Percentiles rank a stretch among this genome's conserved stretches.
Conservation (phyloP, 2,888 invertebrate species). For the Luperina nickerlii region DNA sequence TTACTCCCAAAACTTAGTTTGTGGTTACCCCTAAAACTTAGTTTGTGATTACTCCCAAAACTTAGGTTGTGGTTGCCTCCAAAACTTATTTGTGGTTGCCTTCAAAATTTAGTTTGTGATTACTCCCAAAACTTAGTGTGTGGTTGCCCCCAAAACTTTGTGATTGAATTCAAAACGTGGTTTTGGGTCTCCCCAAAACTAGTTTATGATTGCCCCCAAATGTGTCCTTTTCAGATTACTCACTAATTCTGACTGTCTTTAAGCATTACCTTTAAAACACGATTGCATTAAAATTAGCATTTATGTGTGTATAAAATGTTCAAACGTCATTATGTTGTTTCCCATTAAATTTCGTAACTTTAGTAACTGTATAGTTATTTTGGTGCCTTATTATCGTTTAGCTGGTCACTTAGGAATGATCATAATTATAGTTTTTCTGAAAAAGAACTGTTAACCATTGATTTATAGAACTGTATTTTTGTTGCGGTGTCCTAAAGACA, state of each 20-base stretch:
- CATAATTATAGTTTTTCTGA: background rate
- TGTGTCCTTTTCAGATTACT: background rate
- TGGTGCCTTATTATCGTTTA: conserved; percentile 67
- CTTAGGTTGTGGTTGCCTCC: background rate
- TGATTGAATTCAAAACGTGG: too few relatives aligned
- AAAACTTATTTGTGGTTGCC: background rate
- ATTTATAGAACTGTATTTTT: background rate
- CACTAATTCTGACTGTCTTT: conserved; percentile 11
- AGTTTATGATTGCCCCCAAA: background rate
- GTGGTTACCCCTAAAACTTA: background rate
- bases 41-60: background rate
- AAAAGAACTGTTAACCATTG: background rate
- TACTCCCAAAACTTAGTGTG: too few relatives aligned
- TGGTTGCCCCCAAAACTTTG: background rate
- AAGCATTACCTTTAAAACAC: conserved; percentile 1
- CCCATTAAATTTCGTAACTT: conserved; percentile 41
- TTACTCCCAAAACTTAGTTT: background rate
- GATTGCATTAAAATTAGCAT: conserved; percentile 51
- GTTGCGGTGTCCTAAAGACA: background rate
- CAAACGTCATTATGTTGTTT: conserved; percentile 20
- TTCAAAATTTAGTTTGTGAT: background rate
- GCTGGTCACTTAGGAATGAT: conserved; percentile 15
- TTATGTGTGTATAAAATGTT: conserved; percentile 50
- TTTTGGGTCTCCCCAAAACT: too few relatives aligned
- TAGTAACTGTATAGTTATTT: conserved; percentile 57